phyloP scores from a whole-genome alignment of 2,797 vertebrate species.

The Poecilia wingei region DNA sequence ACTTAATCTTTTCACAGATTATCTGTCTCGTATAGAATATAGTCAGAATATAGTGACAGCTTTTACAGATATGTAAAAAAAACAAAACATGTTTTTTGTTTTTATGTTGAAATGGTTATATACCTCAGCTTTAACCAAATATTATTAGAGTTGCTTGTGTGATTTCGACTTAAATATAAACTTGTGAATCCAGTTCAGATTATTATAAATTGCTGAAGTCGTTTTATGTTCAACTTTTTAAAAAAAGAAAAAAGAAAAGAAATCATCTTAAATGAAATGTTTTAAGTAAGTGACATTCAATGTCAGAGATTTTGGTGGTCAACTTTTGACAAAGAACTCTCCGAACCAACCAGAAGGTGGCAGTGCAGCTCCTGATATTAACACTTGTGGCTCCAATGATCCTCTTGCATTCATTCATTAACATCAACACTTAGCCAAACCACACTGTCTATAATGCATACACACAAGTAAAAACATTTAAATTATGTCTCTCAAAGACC shows the following conservation, averaged over 20 bases:
- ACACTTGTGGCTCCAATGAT: conserved; percentile 6
- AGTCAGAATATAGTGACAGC: no score
- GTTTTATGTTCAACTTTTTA: not conserved
- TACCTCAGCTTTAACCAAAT: not conserved
- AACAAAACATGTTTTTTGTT: no score
- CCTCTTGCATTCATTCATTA: conserved; percentile 6
- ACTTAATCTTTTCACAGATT: no score
- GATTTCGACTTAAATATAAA: not conserved
- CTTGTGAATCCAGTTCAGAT: not conserved
- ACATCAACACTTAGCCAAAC: conserved; percentile 16
- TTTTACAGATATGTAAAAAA: no score
- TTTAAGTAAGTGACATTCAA: not conserved
- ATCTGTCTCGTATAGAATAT: no score
- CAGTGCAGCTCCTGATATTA: conserved; percentile 59
- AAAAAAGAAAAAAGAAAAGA: no score
- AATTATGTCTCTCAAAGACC: not conserved
- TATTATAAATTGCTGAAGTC: not conserved
- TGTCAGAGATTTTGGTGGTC: not conserved
- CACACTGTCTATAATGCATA: conserved; percentile 14
- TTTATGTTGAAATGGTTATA: no score
- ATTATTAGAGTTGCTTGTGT: not conserved
- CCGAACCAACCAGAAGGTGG: conserved; percentile 68
- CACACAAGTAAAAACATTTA: not conserved
- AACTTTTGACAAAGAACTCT: conserved; percentile 21
- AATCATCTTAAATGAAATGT: not conserved